Evolutionary conservation across 2,888 invertebrate genomes (phyloP), one percentile per base, ranked within the genome.

Genomic region (Deilephila porcellus): DNA sequence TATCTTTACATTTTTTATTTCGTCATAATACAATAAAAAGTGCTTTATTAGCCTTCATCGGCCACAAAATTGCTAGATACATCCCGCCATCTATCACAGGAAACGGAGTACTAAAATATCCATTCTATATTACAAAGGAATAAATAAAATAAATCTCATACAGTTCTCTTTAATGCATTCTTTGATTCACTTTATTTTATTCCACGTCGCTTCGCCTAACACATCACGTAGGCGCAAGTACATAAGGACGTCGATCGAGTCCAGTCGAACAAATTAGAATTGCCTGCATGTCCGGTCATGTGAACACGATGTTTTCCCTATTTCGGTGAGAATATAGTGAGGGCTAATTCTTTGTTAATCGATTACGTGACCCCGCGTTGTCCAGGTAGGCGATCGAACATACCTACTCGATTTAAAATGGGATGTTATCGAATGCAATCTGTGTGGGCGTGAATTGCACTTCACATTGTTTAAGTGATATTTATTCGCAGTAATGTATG

Each of bases 311-410:
- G 76, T 82, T 84, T 83, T 83, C 81, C 79, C 81, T 75, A 83
- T 88, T 89, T 92, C 91, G 86, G 81, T 92, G 92, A 89, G 92
- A 93, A 92, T 79, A 74, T 72, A 73, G 72, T 72, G 63, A 70
- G 75, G 76, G 76, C 71, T 77, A 76, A 78, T 79, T 76, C 74
- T 75, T 77, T 73, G 73, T 78, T 74, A 71, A 74, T 73, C 17
- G 74, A 14, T 5, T 76, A 78, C 76, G 82, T 81, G 79, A 80
- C 74, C 76, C 73, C 75, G 75, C 74, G 45, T 71, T 71, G 17
- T n/a, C 56, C 76, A 70, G 77, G 76, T 80, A 77, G 74, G 73
- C 60, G 76, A 78, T 77, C 76, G 82, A 82, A 83, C 84, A 81
- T 80, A 45, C 80, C 79, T 56, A 80, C 75, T 77, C 73, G 73